phyloP scores from a whole-genome alignment of 2,797 vertebrate species.

The Anabas testudineus region DNA sequence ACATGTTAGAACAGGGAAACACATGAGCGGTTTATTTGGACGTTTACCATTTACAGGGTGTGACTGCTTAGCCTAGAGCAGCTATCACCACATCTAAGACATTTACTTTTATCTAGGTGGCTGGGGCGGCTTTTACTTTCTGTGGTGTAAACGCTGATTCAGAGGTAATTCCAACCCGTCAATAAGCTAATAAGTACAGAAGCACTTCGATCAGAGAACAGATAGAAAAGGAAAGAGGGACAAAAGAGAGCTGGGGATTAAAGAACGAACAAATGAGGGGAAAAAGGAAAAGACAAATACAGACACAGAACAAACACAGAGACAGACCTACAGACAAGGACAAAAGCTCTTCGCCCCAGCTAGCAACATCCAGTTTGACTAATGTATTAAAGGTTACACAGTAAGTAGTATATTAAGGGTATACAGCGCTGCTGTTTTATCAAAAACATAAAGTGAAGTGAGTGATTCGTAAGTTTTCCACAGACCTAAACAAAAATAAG shows the following conservation, averaged over 20 bases:
- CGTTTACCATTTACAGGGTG: constrained; percentile 50
- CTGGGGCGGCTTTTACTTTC: constrained; percentile 37
- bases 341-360: constrained; percentile 10
- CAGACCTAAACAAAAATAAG: constrained; percentile 30
- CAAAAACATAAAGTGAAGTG: constrained; percentile 9
- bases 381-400: no score
- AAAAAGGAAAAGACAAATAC: constrained; percentile 17
- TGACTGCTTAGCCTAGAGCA: constrained; percentile 24
- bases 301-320: constrained; percentile 23
- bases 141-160: constrained; percentile 31
- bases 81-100: constrained; percentile 31
- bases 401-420: no score
- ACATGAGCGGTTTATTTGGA: constrained; percentile 45
- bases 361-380: constrained; percentile 3
- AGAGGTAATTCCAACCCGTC: constrained; percentile 7
- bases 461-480: constrained; percentile 13
- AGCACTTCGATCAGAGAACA: constrained; percentile 13
- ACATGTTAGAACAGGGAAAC: constrained; percentile 14
- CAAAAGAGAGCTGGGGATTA: background rate
- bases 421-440: no score
- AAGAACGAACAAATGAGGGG: background rate
- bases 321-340: background rate
- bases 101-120: constrained; percentile 47
- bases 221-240: background rate
- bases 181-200: constrained; percentile 49